phyloP scores from a whole-genome alignment of 2,797 vertebrate genomes.

The Hirundo rustica region DNA sequence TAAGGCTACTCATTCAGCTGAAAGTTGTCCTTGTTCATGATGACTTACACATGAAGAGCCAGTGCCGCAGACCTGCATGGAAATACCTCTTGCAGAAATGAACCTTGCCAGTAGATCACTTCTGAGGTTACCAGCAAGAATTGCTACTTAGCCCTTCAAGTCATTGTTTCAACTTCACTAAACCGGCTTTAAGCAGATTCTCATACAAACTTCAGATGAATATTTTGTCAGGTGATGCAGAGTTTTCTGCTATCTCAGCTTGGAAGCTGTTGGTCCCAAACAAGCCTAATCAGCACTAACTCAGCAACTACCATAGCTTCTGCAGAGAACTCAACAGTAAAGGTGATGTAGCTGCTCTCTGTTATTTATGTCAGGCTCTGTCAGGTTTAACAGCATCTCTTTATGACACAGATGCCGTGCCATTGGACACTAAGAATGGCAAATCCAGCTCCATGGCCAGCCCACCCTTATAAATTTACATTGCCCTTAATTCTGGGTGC shows the following conservation, averaged over 20 bases:
- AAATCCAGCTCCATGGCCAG: neutral
- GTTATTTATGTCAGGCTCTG: neutral
- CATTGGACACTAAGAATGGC: neutral
- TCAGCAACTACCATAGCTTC: neutral
- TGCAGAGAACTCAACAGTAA: neutral
- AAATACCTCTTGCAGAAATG: neutral
- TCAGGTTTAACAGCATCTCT: neutral
- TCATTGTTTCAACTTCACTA: neutral
- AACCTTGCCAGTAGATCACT: neutral
- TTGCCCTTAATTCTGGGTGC: neutral
- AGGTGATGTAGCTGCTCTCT: neutral
- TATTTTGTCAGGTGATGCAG: neutral
- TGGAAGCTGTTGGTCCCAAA: neutral
- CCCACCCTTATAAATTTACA: neutral
- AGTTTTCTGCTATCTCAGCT: neutral
- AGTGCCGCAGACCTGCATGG: neutral
- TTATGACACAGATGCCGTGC: neutral
- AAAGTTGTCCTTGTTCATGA: rapidly evolving
- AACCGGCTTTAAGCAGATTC: neutral
- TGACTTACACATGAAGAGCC: neutral
- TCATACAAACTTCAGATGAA: neutral
- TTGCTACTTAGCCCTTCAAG: rapidly evolving
- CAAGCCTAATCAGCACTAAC: neutral
- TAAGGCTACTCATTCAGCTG: neutral
- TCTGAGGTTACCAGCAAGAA: neutral